These are phyloP conservation scores for Orthosia gothica DNA, from an alignment of 2,888 invertebrate genomes.

Conservation along the genomic window DNA sequence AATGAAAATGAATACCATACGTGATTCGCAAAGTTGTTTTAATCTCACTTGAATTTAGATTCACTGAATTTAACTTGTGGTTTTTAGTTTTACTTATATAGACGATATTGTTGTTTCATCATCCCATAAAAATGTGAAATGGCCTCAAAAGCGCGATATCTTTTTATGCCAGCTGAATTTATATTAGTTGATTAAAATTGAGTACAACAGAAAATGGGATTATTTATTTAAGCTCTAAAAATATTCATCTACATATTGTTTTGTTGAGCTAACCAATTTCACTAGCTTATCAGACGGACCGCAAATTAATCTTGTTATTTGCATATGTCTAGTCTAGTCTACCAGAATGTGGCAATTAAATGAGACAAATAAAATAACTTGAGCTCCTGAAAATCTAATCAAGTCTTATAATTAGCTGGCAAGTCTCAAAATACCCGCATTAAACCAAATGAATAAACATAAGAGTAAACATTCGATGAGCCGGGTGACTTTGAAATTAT, in stretches of 20 bases:
- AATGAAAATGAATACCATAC: conserved; percentile 26
- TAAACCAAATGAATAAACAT: conserved; percentile 23
- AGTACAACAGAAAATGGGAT: conserved; percentile 7
- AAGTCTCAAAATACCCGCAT: background rate
- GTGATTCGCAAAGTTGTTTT: conserved; percentile 9
- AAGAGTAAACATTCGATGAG: background rate
- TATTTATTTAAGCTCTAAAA: conserved; percentile 14
- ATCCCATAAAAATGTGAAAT: conserved; percentile 6
- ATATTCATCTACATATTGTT: conserved; percentile 17
- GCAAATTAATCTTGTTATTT: conserved; percentile 22
- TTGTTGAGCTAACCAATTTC: background rate
- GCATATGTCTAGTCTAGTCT: background rate
- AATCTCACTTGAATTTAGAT: conserved; percentile 23
- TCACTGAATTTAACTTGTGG: background rate
- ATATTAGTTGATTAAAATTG: conserved; percentile 32
- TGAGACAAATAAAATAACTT: background rate
- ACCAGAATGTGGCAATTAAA: conserved; percentile 13
- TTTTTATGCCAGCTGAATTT: conserved; percentile 41
- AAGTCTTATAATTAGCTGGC: conserved; percentile 6
- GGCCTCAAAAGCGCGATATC: conserved; percentile 9
- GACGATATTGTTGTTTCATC: conserved; percentile 32
- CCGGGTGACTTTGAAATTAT: conserved; percentile 16
- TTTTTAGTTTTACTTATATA: conserved; percentile 14
- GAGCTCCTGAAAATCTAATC: conserved; percentile 1
- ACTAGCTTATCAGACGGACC: background rate